Base-by-base conservation (phyloP, 1,140 invertebrate species). In the Drosophila guanche region DNA sequence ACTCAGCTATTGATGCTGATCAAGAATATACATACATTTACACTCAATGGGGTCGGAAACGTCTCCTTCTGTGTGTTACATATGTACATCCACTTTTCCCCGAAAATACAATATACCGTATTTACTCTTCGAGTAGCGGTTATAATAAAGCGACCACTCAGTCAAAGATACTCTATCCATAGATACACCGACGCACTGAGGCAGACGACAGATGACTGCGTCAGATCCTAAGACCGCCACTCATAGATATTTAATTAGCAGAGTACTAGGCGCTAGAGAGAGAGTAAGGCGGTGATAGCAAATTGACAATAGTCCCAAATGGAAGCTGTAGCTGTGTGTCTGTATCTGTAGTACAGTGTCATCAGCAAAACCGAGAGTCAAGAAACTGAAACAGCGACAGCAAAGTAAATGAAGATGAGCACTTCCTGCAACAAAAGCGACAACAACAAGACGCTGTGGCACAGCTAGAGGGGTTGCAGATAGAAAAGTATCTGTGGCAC, bases 171-270 rank as follows among this genome's bases (percentile, higher is more conserved):
- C 41, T 56, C 41, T 53, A 53, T 43, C 40, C 54, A 27, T 40
- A 29, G 53, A 54, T 56, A 29, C 48, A 52, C 41, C 60, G 42
- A 50, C 48, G 57, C 43, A 45, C 33, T 12, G 2, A 37, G 33
- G 8, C 50, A 12, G 23, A 43, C n/a, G 27, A 48, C 37, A 43
- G 53, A 43, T 56, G 57, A 71, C 46, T 8, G 41, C 70, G 58
- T 12, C 54, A 40, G 59, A 60, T 75, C 62, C 66, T 46, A 66
- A 56, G 76, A 76, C 88, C 83, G 88, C 83, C 88, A 90, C 89
- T 90, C 88, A 88, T 90, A 90, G 88, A 90, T 90, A 90, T 89
- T 90, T 90, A 90, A 90, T 90, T 90, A 90, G 88, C 76, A 67
- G 65, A 79, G 60, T 74, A 52, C 69, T 60, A 29, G 16, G 37